Conservation (phyloP, 2,113 vertebrate genomes). For the Dermatemys mawii region DNA sequence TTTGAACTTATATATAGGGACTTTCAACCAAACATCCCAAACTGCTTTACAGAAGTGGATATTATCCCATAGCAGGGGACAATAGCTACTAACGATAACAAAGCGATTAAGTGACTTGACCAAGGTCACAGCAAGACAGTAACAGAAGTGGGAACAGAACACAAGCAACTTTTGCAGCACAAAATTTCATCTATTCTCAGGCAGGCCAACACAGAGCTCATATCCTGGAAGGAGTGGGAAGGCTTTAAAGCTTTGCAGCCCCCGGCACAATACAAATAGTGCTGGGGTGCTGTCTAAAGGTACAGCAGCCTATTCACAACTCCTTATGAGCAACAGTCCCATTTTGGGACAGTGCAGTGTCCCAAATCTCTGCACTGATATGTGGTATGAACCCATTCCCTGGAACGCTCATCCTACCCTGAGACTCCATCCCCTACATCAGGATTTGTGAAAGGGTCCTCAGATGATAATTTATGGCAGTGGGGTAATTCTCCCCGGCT, state of each 20-base stretch:
- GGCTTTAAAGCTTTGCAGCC: neutral
- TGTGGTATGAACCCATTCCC: neutral
- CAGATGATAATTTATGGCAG: neutral
- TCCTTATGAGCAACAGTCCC: neutral
- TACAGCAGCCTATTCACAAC: neutral
- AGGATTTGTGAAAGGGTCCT: neutral
- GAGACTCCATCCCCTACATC: neutral
- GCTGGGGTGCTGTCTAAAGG: neutral
- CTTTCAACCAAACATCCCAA: neutral
- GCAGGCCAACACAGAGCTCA: too few species aligned
- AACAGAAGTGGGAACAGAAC: neutral
- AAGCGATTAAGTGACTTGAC: neutral
- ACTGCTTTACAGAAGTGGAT: neutral
- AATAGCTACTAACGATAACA: neutral
- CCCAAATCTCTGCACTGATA: too few species aligned
- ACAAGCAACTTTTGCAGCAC: neutral
- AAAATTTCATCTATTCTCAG: too few species aligned
- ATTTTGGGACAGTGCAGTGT: too few species aligned
- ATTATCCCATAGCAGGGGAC: neutral
- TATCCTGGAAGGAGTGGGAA: too few species aligned
- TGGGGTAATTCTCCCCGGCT: neutral
- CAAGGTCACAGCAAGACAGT: neutral
- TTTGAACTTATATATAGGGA: neutral
- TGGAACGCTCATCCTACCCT: neutral
- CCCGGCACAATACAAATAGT: neutral